A percentile compares a stretch with the other conserved stretches of the same genome.
These are phyloP conservation scores for Nomada fucata DNA, from an alignment of 2,888 invertebrate genomes.

Conservation along the genomic window DNA sequence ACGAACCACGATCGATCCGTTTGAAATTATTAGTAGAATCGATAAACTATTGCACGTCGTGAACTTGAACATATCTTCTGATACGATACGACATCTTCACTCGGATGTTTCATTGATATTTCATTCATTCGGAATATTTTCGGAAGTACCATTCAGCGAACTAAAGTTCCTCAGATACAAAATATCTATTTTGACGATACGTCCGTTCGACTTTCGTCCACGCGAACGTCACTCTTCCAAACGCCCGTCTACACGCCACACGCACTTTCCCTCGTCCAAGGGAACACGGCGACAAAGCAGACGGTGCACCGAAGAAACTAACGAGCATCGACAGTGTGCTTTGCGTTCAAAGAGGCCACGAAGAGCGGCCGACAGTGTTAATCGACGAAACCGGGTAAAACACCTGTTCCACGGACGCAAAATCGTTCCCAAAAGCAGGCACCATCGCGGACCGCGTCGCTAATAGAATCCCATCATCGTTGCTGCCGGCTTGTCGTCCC, in stretches of 20 bases:
- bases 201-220: neutral
- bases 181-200: too few species aligned
- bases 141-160: too few species aligned
- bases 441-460: slow-evolving; percentile 1
- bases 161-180: too few species aligned
- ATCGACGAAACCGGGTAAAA: slow-evolving; percentile 41
- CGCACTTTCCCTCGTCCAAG: neutral
- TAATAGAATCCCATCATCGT: slow-evolving; percentile 73
- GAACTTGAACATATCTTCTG: too few species aligned
- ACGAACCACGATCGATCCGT: neutral
- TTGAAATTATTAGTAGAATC: neutral
- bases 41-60: neutral
- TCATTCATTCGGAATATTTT: too few species aligned
- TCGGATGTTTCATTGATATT: too few species aligned
- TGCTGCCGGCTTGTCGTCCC: slow-evolving; percentile 68
- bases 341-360: slow-evolving; percentile 2
- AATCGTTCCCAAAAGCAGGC: slow-evolving; percentile 36
- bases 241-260: neutral
- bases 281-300: neutral
- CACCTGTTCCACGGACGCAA: slow-evolving; percentile 3
- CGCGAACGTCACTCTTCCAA: too few species aligned
- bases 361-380: slow-evolving; percentile 29
- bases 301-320: slow-evolving; percentile 17
- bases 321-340: slow-evolving; percentile 35
- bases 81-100: too few species aligned